Conservation (phyloP, 1,140 invertebrate species). For the Drosophila jambulina region DNA sequence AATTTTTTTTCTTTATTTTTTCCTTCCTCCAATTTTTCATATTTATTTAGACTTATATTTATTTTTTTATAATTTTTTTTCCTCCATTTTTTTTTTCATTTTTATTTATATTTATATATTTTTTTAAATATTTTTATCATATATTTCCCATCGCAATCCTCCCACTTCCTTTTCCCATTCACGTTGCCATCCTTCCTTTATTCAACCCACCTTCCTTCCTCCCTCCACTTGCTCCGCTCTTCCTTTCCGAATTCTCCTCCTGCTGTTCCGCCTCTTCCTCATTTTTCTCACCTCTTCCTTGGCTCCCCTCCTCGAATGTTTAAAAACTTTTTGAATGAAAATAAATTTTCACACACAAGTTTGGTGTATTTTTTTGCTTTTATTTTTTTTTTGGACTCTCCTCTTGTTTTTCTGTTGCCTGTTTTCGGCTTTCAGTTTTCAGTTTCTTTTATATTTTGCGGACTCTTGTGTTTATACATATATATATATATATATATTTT, state of each 20-base stretch:
- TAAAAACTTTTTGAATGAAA: constrained; percentile 77
- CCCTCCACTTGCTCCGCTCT: background rate
- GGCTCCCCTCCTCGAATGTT: background rate
- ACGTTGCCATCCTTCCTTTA: constrained; percentile 8
- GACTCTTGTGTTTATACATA: constrained; percentile 34
- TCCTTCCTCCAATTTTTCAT: background rate
- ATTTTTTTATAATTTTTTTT: no score
- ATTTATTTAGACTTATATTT: background rate
- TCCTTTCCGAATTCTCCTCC: background rate
- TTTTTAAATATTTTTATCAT: background rate
- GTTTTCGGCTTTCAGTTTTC: constrained; percentile 8
- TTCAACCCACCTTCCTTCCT: background rate
- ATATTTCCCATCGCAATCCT: background rate
- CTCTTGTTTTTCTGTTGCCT: constrained; percentile 2
- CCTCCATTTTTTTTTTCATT: no score
- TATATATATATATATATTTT: constrained; percentile 46
- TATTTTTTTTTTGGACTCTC: constrained; percentile 30
- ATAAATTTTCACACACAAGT: constrained; percentile 73
- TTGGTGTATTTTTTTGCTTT: background rate
- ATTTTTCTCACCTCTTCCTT: constrained; percentile 28
- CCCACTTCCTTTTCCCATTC: constrained; percentile 39
- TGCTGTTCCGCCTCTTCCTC: constrained; percentile 17
- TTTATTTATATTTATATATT: background rate
- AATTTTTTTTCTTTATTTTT: background rate
- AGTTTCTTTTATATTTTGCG: constrained; percentile 17